These are phyloP conservation scores for Meloidogyne chitwoodi DNA, from an alignment of 1,140 invertebrate genomes.

Conservation along the genomic window DNA sequence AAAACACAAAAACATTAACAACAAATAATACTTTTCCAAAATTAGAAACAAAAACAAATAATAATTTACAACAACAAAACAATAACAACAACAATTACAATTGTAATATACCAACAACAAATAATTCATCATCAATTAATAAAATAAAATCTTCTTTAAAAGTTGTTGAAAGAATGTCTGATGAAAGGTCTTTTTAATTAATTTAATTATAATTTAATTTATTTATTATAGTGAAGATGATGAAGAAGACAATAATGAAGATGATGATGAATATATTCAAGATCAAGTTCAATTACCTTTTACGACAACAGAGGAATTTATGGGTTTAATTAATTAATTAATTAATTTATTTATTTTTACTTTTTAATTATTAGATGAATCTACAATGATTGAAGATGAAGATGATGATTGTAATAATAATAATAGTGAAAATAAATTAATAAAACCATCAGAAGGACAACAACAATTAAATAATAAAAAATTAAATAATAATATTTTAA, in stretches of 20 bases:
- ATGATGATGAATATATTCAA: constrained; percentile 37
- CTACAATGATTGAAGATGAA: constrained; percentile 21
- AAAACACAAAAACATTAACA: not conserved
- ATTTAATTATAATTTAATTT: not conserved
- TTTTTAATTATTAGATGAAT: constrained; percentile 42
- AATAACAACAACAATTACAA: not conserved
- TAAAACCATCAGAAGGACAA: not conserved
- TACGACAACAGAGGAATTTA: constrained; percentile 18
- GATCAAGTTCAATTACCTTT: constrained; percentile 33
- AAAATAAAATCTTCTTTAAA: no score
- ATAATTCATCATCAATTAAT: no score
- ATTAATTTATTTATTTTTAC: not conserved
- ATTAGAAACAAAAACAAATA: constrained; percentile 29
- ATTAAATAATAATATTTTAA: no score
- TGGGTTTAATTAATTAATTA: constrained; percentile 20
- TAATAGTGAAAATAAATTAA: no score
- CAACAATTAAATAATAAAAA: not conserved
- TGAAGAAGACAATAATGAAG: constrained; percentile 24
- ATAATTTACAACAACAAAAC: not conserved
- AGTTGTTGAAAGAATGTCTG: not conserved
- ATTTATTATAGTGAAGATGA: not conserved
- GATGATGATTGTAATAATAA: no score
- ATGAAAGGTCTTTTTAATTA: not conserved
- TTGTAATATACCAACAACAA: no score
- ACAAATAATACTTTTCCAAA: constrained; percentile 29